A percentile compares a stretch with the other conserved stretches of the same genome.
These are phyloP conservation scores for Poliocrania exsul DNA, from an alignment of 2,797 vertebrate genomes.

Conservation along the genomic window DNA sequence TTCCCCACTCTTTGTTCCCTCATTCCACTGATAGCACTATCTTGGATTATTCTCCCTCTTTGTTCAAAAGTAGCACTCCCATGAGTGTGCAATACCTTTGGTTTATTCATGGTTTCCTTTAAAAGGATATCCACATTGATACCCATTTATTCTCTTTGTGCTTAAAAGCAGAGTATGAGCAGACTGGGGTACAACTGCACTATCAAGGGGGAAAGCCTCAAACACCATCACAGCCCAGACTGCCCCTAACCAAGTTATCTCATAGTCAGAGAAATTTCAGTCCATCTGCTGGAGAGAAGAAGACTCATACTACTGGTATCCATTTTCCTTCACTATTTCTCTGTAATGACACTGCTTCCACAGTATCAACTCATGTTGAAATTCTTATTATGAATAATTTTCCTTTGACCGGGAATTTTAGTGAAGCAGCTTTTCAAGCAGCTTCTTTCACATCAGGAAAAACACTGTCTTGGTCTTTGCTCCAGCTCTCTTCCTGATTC, in stretches of 20 bases:
- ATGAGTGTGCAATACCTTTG: not conserved
- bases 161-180: not conserved
- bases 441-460: not conserved
- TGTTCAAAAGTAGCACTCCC: not conserved
- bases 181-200: not conserved
- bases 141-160: not conserved
- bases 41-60: not conserved
- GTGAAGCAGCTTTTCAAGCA: constrained; percentile 5
- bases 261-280: not conserved
- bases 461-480: not conserved
- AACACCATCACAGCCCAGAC: not conserved
- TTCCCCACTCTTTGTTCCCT: not conserved
- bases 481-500: not conserved
- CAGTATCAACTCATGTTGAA: not conserved
- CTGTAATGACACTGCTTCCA: not conserved
- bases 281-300: not conserved
- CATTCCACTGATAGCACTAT: not conserved
- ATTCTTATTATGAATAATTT: not conserved
- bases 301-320: not conserved
- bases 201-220: rapidly evolving
- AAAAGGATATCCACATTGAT: not conserved
- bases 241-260: not conserved
- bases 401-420: not conserved
- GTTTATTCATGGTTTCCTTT: not conserved
- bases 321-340: not conserved